Evolutionary conservation across 37 sponge, comb jelly and placozoan genomes (phyloP).

Genomic region (Corticium candelabrum): DNA sequence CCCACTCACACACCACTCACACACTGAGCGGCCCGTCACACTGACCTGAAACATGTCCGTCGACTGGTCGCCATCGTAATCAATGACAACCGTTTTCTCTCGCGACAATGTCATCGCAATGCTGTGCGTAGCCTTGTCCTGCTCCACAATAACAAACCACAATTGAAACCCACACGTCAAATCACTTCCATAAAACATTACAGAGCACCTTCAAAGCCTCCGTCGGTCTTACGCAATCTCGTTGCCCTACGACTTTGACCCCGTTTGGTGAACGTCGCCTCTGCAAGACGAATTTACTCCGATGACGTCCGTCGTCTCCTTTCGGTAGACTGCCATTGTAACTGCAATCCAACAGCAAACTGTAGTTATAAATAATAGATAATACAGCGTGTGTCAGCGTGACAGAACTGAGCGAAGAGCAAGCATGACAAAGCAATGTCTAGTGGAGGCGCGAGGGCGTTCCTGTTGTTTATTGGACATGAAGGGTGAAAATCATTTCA

Average conservation of each 20-base stretch:
- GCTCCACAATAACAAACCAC: too few relatives aligned
- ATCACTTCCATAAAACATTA: too few relatives aligned
- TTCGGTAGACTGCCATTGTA: neutral
- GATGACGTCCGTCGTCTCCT: neutral
- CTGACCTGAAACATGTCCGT: slow-evolving; percentile 74
- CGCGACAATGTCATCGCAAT: slow-evolving; percentile 37
- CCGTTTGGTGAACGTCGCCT: neutral
- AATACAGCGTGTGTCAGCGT: too few relatives aligned
- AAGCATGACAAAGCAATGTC: too few relatives aligned
- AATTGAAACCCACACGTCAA: too few relatives aligned
- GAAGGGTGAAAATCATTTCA: too few relatives aligned
- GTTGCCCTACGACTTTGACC: neutral
- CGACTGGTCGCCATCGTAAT: slow-evolving; percentile 55
- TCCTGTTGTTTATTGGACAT: too few relatives aligned
- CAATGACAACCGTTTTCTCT: slow-evolving; percentile 27
- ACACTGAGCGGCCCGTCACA: neutral
- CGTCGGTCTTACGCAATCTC: neutral
- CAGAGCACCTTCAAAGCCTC: too few relatives aligned
- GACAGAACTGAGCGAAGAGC: too few relatives aligned
- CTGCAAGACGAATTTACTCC: neutral
- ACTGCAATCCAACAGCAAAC: neutral
- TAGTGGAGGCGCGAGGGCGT: too few relatives aligned
- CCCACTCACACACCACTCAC: too few relatives aligned
- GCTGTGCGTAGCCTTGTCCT: slow-evolving; percentile 48
- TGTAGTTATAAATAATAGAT: too few relatives aligned